Base-by-base conservation (phyloP, 2,888 invertebrate genomes). In the Patella pellucida region DNA sequence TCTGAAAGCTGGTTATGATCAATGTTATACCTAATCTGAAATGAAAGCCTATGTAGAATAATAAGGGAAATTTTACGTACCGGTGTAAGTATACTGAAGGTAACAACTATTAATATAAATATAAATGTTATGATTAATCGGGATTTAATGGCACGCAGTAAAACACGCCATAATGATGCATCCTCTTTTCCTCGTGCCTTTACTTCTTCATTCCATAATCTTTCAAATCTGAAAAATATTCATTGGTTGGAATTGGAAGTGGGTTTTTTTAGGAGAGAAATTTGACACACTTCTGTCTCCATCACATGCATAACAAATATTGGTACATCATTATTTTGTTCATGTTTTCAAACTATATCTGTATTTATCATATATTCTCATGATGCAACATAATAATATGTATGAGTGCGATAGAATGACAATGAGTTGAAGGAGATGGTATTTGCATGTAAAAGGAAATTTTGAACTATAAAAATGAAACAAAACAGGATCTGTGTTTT, bases 171-270 rank as follows among this genome's bases (percentile, higher is more conserved):
- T 76, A 93, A 91, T 0, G 92, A 93, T 7, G 93, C 92, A 19
- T 90, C 89, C 19, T 89, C 88, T 15, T 90, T 89, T 0, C 93
- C 92, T 69, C 89, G 87, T 74, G 83, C 88, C 56, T 89, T 88
- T 27, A 93, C 81, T 82, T 93, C 93, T 72, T 92, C 91, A 73
- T 91, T 90, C 93, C 93, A 93, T 67, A 93, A 84, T 74, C 90
- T 86, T 80, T 92, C 92, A 54, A 93, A 85, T 80, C 93, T 93
- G 80, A 23, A 82, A 81, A 41, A 27, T 77, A 52, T 72, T 56
- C 31, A 15, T 67, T 27, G 50, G 1, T 5, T 23, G n/a, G 14
- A 15, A 16, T n/a, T n/a, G n/a, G n/a, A n/a, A n/a, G n/a, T n/a
- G 15, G 1, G 14, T 14, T 31, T 68, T 41, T 41, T 41, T 41